These are phyloP conservation scores for Rhopalosiphum nymphaeae DNA, from an alignment of 2,888 invertebrate species.

Conservation along the genomic window DNA sequence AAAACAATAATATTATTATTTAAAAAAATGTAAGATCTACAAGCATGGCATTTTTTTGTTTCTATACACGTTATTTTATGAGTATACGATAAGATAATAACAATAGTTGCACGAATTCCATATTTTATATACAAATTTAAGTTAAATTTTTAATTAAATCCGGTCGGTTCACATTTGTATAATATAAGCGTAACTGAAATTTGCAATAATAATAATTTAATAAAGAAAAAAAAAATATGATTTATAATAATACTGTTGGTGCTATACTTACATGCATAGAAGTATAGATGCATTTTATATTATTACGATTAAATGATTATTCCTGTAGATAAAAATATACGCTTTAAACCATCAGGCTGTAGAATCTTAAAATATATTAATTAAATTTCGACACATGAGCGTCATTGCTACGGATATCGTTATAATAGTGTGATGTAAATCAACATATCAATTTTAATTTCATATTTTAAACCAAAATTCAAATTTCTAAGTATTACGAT, in stretches of 20 bases:
- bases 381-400: not conserved
- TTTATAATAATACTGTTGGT: not conserved
- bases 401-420: not conserved
- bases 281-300: not conserved
- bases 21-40: not conserved
- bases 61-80: not conserved
- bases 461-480: not conserved
- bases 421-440: not conserved
- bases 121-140: not conserved
- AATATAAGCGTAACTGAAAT: not conserved
- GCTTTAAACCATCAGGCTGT: not conserved
- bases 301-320: not conserved
- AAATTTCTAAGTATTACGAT: not conserved
- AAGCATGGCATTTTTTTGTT: not conserved
- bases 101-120: not conserved
- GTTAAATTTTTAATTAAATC: not conserved
- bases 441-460: not conserved
- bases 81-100: not conserved
- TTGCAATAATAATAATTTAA: not conserved
- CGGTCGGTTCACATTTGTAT: not conserved
- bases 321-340: not conserved
- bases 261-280: not conserved
- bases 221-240: not conserved
- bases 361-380: not conserved
- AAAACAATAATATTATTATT: not conserved